These are phyloP conservation scores for Oryctes rhinoceros DNA, from an alignment of 1,140 invertebrate genomes.

Conservation along the genomic window DNA sequence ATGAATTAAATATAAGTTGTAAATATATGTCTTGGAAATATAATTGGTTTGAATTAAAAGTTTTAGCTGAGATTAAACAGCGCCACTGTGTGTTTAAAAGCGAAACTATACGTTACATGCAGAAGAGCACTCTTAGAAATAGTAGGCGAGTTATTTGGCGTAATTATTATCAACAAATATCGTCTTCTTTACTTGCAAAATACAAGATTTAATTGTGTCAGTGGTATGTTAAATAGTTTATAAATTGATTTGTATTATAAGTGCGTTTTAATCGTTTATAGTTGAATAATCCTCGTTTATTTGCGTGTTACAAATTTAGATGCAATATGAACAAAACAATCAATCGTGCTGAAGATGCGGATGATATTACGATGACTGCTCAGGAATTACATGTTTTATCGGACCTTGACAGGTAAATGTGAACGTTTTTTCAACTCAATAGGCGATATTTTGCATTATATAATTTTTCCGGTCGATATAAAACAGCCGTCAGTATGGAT, in stretches of 20 bases:
- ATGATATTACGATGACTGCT: slow-evolving; percentile 64
- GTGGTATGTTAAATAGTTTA: slow-evolving; percentile 23
- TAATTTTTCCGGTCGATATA: slow-evolving; percentile 47
- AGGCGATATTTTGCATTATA: neutral
- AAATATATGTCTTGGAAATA: too few species aligned
- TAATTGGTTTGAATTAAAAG: too few species aligned
- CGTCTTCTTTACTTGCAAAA: slow-evolving; percentile 14
- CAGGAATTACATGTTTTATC: slow-evolving; percentile 83
- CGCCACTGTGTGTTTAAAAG: neutral
- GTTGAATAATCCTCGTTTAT: slow-evolving; percentile 20
- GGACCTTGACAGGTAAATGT: slow-evolving; percentile 81
- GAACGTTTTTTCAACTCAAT: slow-evolving; percentile 2
- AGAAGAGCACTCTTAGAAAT: neutral
- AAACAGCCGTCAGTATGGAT: slow-evolving; percentile 85
- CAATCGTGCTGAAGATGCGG: slow-evolving; percentile 53
- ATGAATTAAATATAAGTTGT: too few species aligned
- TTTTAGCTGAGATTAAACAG: neutral
- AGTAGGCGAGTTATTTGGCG: neutral
- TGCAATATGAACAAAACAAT: slow-evolving; percentile 53
- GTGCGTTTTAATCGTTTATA: slow-evolving; percentile 17
- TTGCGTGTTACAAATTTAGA: slow-evolving; percentile 34
- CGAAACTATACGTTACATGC: neutral
- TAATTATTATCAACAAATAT: slow-evolving; percentile 34
- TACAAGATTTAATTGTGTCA: slow-evolving; percentile 27
- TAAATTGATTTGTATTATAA: slow-evolving; percentile 26